Base-by-base conservation (phyloP, 2,113 vertebrate species). In the Cyprinodon brontotheroides region DNA sequence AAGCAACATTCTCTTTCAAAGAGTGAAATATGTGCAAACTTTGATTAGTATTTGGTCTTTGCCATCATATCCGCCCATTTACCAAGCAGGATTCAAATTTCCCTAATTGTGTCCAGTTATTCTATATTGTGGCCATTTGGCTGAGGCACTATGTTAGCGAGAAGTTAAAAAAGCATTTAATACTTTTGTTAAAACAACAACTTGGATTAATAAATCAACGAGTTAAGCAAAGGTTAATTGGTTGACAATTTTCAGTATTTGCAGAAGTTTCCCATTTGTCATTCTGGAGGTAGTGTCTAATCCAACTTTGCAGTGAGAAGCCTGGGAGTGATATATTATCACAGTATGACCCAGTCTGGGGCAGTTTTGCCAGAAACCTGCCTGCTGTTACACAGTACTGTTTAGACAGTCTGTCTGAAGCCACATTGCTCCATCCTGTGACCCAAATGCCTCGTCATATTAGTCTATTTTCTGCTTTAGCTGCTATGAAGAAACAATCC, bases 321-420 rank as follows among this genome's bases (percentile, higher is more conserved):
- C 61, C 65, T 82, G 71, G 62, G 3, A 79, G 79, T 43, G 70
- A 68, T 70, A 6, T 20, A 38, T 39, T 80, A 65, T 43, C 63
- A 74, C 29, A 57, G 64, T 72, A 74, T 70, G 81, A 89, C 82
- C 80, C 83, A 92, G 79, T 86, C 73, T 69, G 72, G 68, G 77
- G 81, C 63, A 61, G 65, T 81, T 41, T 53, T 89, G 87, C 89
- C 85, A 91, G 85, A 87, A 79, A 78, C 78, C 88, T 91, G 89
- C 75, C 92, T 89, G 86, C 83, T 89, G 88, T 93, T 90, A 90
- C 78, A 70, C 70, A 68, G 72, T 69, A 67, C 81, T 93, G 92
- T 93, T 94, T 93, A 90, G 86, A 91, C 86, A 90, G 84, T 82
- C 77, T 57, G 50, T 40, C 74, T 73, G 75, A 72, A 87, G 86